Base-by-base conservation (phyloP, 2,113 vertebrate species). In the Plectropomus leopardus region DNA sequence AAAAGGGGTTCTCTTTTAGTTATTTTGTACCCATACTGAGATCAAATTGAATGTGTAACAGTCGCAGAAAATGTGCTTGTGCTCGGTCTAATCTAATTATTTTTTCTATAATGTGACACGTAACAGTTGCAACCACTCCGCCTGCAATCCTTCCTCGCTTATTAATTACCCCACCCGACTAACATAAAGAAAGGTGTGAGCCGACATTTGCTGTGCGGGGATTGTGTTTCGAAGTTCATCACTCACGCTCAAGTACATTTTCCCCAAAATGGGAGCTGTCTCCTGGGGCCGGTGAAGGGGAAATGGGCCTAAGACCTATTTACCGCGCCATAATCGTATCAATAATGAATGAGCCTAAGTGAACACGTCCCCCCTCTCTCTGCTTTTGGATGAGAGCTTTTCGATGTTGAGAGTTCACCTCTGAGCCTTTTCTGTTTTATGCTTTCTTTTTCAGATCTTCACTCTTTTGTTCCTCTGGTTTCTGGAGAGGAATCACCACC, bases 281-380 rank as follows among this genome's bases (percentile, higher is more conserved):
- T 94, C 90, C 55, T 13, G 91, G 63, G 88, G 76, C 76, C 64
- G 50, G 45, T 50, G 59, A 67, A 64, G 48, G 58, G 59, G 60
- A 90, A 93, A 91, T 93, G 86, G 82, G 86, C 78, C 85, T 74
- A 23, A 82, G 89, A 88, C 72, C 84, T 86, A 90, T 93, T 94
- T 89, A 93, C 89, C 55, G 86, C 85, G 89, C 84, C 85, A 84
- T 90, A 90, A 94, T 94, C 91, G 85, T 44, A 92, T 94, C 91
- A 94, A 94, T 94, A 93, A 94, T 94, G 86, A 89, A 94, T 83
- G 73, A 92, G 86, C 69, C 87, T 89, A 67, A 67, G 71, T 58
- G 88, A 88, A 84, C 61, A 67, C 81, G 55, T 65, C 83, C 69
- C 57, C 59, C 80, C 70, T 45, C 55, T 45, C 55, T 77, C 86